Evolutionary conservation across 2,888 invertebrate species (phyloP).

Genomic region (Synergus japonicus): DNA sequence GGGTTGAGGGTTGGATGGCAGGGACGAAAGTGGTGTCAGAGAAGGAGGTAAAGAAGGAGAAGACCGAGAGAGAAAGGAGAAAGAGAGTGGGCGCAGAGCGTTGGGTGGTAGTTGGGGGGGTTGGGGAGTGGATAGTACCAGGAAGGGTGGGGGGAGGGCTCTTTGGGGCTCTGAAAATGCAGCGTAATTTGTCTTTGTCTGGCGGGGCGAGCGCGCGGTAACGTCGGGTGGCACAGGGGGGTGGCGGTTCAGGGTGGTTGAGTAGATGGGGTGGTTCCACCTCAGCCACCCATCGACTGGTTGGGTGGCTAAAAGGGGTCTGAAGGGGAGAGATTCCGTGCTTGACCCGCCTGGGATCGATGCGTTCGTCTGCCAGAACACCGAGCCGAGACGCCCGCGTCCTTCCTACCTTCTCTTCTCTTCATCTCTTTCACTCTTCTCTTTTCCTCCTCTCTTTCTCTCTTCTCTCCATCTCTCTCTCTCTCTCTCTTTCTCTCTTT

Average conservation of each 20-base stretch:
- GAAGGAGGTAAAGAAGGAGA: slow-evolving; percentile 51
- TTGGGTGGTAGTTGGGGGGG: slow-evolving; percentile 35
- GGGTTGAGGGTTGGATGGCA: slow-evolving; percentile 56
- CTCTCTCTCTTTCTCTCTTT: slow-evolving; percentile 42
- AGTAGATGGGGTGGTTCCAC: slow-evolving; percentile 53
- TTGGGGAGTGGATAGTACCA: slow-evolving; percentile 53
- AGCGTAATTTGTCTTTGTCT: slow-evolving; percentile 78
- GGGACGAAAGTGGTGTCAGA: slow-evolving; percentile 61
- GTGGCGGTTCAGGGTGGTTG: slow-evolving; percentile 51
- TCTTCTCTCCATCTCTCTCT: slow-evolving; percentile 46
- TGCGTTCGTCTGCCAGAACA: slow-evolving; percentile 78
- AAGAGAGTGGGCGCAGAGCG: slow-evolving; percentile 42
- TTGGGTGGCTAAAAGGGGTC: slow-evolving; percentile 43
- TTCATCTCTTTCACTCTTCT: slow-evolving; percentile 40
- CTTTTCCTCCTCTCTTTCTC: slow-evolving; percentile 46
- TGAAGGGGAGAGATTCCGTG: slow-evolving; percentile 73
- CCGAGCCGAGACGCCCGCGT: slow-evolving; percentile 73
- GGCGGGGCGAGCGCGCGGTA: slow-evolving; percentile 72
- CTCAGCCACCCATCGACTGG: slow-evolving; percentile 50
- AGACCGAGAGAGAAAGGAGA: slow-evolving; percentile 44
- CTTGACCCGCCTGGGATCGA: slow-evolving; percentile 78
- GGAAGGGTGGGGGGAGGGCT: slow-evolving; percentile 63
- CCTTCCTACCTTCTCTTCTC: slow-evolving; percentile 67
- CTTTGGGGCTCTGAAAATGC: slow-evolving; percentile 77
- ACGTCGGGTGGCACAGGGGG: slow-evolving; percentile 59